Percentiles rank a stretch among this genome's conserved stretches.
phyloP scores from a whole-genome alignment of 2,888 invertebrate species.

The Pogonocherus hispidulus region DNA sequence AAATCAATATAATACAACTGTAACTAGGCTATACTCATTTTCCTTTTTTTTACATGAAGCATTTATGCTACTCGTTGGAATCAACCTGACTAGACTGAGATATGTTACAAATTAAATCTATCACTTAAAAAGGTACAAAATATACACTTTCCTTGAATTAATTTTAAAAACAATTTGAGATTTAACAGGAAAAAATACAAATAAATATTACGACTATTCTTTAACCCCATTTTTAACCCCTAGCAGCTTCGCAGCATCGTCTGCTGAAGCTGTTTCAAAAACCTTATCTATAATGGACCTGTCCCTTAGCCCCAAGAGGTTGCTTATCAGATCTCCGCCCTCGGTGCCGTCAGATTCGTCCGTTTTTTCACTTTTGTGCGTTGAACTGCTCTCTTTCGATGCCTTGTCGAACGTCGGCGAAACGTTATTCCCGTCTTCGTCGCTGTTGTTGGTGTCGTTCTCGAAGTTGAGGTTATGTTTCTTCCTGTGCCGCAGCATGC shows the following conservation, averaged over 20 bases:
- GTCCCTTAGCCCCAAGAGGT: conserved; percentile 89
- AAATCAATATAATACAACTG: conserved; percentile 52
- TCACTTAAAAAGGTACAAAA: conserved; percentile 26
- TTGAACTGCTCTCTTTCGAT: conserved; percentile 64
- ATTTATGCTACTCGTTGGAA: conserved; percentile 61
- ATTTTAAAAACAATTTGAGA: conserved; percentile 24
- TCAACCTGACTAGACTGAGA: conserved; percentile 64
- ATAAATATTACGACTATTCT: conserved; percentile 50
- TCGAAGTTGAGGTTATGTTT: conserved; percentile 79
- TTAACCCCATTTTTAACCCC: conserved; percentile 76
- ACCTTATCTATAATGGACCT: conserved; percentile 88
- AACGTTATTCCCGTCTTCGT: conserved; percentile 63
- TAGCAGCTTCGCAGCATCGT: conserved; percentile 90
- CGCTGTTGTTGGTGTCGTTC: conserved; percentile 69
- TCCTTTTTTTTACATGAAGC: conserved; percentile 42
- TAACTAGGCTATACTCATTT: conserved; percentile 60
- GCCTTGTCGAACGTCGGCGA: conserved; percentile 38
- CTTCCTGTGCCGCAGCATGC: conserved; percentile 93
- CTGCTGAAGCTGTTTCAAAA: conserved; percentile 84
- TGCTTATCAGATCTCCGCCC: conserved; percentile 86
- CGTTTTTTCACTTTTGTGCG: conserved; percentile 68
- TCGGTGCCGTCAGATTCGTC: conserved; percentile 70
- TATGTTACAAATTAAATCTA: conserved; percentile 38
- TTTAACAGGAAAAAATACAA: conserved; percentile 24
- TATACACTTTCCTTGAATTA: conserved; percentile 20